phyloP scores from a whole-genome alignment of 2,888 invertebrate species.

The Pocota personata region DNA sequence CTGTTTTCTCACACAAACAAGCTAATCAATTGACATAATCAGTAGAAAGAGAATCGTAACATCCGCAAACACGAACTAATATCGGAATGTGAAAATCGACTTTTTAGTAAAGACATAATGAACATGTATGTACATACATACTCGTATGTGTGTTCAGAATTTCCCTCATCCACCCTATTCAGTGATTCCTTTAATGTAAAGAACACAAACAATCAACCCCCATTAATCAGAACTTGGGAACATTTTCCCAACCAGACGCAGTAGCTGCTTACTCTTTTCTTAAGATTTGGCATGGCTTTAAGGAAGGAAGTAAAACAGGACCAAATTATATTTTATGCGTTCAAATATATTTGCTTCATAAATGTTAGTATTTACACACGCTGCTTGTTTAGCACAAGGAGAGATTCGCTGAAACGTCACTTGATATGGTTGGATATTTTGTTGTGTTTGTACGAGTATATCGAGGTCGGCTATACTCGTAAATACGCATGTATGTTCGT shows the following conservation, averaged over 20 bases:
- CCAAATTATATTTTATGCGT: background rate
- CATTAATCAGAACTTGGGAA: background rate
- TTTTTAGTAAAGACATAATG: background rate
- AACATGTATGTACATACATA: background rate
- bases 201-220: background rate
- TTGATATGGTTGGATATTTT: background rate
- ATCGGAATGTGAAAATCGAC: background rate
- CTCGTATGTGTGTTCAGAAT: background rate
- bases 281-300: background rate
- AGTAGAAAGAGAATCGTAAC: background rate
- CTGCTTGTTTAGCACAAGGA: background rate
- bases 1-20: background rate
- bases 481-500: too few species aligned
- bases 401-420: background rate
- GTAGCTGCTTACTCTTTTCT: background rate
- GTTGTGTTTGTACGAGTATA: background rate
- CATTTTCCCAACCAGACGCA: background rate
- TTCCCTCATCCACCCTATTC: background rate
- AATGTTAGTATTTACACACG: background rate
- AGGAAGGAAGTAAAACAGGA: background rate
- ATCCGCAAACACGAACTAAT: background rate
- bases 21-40: background rate
- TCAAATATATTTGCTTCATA: background rate
- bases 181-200: background rate
- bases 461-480: too few species aligned